These are phyloP conservation scores for Myripristis murdjan DNA, from an alignment of 2,797 vertebrate genomes.

Conservation along the genomic window DNA sequence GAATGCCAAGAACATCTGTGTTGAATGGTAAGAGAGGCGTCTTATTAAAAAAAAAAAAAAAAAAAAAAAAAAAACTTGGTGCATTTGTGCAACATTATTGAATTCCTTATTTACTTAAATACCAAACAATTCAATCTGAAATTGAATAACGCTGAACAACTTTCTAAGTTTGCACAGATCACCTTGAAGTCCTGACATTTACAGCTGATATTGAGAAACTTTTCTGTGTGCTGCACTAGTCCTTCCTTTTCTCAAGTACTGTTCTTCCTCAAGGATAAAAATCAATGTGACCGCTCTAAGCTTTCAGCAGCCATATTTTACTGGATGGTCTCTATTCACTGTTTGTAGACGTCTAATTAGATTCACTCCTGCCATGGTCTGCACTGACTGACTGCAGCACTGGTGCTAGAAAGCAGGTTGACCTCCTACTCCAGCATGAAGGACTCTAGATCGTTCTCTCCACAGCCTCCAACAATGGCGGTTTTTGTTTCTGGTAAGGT, in stretches of 20 bases:
- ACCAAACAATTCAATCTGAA: neutral
- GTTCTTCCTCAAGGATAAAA: slow-evolving; percentile 31
- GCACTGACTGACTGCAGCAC: slow-evolving; percentile 16
- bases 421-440: slow-evolving; percentile 46
- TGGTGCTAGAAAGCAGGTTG: slow-evolving; percentile 37
- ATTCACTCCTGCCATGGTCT: slow-evolving; percentile 42
- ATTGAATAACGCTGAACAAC: neutral
- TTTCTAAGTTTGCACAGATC: neutral
- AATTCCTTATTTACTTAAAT: neutral
- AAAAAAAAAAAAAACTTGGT: too few relatives aligned
- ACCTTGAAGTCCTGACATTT: neutral
- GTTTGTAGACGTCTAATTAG: slow-evolving; percentile 42
- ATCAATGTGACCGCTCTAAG: neutral
- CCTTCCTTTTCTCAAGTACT: neutral
- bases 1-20: neutral
- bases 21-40: too few relatives aligned
- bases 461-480: slow-evolving; percentile 21
- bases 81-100: too few relatives aligned
- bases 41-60: too few relatives aligned
- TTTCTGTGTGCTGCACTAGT: neutral
- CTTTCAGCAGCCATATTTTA: slow-evolving; percentile 20
- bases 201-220: neutral
- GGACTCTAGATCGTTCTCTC: slow-evolving; percentile 29
- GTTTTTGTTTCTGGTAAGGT: slow-evolving; percentile 51
- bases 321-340: slow-evolving; percentile 39